phyloP scores from a whole-genome alignment of 2,888 invertebrate species.

The Folsomia manolachei region DNA sequence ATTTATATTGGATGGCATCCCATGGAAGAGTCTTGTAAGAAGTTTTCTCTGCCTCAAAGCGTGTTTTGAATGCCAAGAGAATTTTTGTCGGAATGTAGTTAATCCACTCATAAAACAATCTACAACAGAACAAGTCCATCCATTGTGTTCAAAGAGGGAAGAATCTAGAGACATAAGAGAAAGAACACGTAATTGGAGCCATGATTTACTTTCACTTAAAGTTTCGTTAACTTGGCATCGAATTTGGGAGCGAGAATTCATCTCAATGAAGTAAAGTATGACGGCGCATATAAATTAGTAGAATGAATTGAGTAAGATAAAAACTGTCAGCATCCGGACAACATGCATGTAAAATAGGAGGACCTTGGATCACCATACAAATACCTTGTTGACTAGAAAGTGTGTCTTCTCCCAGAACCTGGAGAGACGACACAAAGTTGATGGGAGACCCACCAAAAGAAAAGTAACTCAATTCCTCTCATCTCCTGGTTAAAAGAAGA shows the following conservation, averaged over 20 bases:
- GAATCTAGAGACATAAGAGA: too few relatives aligned
- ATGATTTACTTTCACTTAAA: slow-evolving; percentile 19
- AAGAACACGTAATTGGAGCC: not conserved
- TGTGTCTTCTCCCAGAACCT: too few relatives aligned
- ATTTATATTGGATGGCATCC: not conserved
- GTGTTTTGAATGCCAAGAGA: slow-evolving; percentile 1
- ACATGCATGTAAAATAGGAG: not conserved
- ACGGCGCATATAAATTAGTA: slow-evolving; percentile 22
- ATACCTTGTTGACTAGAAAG: too few relatives aligned
- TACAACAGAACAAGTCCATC: not conserved
- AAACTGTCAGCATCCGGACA: not conserved
- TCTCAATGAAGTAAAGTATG: slow-evolving; percentile 17
- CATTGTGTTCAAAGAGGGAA: not conserved
- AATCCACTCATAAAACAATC: slow-evolving; percentile 10
- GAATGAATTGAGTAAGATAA: slow-evolving; percentile 13
- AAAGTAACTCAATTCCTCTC: slow-evolving; percentile 13
- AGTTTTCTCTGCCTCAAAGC: not conserved
- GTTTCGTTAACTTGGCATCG: not conserved
- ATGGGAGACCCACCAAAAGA: not conserved
- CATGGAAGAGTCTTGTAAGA: too few relatives aligned
- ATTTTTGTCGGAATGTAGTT: not conserved
- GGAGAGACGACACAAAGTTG: not conserved
- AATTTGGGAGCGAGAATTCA: slow-evolving; percentile 12
- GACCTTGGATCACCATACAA: too few relatives aligned
- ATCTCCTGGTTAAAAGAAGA: not conserved